Evolutionary conservation across 2,797 vertebrate genomes (phyloP), one percentile per base, ranked within the genome.

Genomic region (Hippopotamyrus pictus): DNA sequence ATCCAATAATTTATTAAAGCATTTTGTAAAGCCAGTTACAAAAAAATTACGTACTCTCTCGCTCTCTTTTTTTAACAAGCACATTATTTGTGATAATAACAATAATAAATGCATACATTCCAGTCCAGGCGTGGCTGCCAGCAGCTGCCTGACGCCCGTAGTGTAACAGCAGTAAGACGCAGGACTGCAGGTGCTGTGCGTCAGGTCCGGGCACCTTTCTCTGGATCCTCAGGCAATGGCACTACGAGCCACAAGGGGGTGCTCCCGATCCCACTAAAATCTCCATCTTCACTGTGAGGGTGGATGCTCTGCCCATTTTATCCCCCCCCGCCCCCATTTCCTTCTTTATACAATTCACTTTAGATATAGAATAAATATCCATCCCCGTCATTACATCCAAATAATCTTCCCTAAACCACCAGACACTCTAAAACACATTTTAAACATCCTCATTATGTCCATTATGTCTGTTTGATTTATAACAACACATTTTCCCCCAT

Each of bases 1-100:
- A 95, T 97, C 95, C 95, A 98, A 97, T 98, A 97, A 98, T 98
- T 98, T 98, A 98, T 97, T 98, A 97, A 97, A 97, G 94, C 95
- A 95, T 97, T 94, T 97, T 97, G 95, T 97, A 97, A 97, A 97
- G 96, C 97, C 96, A 96, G 95, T 97, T 97, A 97, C 96, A 97
- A 97, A 95, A 93, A 92, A 94, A 97, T 84, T 92, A 90, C 37
- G 19, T 44, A 41, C 51, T 59, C 53, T 59, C 37, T 44, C 88
- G 89, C 89, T 87, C 92, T 92, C 91, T 94, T 92, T 92, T 92
- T 92, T 94, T 96, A 97, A 96, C 93, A 93, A 95, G 94, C 94
- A 95, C 93, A 96, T 94, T 95, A 92, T 95, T 92, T 73, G 76
- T 90, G 93, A 94, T 93, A 93, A 94, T 94, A 95, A 94, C 94